Evolutionary conservation across 2,113 vertebrate genomes (phyloP).

Genomic region (Microtus richardsoni): DNA sequence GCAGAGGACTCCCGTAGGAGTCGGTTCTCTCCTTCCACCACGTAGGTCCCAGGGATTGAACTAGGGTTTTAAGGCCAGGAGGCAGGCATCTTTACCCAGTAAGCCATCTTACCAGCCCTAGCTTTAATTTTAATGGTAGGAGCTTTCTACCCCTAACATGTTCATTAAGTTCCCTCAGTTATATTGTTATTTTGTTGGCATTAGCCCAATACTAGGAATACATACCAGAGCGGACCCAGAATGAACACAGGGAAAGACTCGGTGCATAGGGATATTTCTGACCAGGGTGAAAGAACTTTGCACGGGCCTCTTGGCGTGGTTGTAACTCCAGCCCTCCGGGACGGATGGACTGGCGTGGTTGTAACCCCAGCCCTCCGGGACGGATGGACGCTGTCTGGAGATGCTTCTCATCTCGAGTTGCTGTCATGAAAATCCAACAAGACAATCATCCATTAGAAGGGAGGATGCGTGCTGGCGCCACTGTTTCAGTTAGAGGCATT

Average conservation of each 20-base stretch:
- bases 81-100: not conserved
- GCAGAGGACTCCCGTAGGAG: too few species aligned
- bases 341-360: not conserved
- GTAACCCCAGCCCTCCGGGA: not conserved
- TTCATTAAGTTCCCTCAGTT: not conserved
- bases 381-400: not conserved
- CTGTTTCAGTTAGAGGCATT: not conserved
- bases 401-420: not conserved
- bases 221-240: not conserved
- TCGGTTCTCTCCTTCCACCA: not conserved
- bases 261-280: not conserved
- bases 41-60: too few species aligned
- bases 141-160: not conserved
- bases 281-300: not conserved
- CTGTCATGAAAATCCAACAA: not conserved
- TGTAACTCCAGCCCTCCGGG: not conserved
- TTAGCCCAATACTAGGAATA: not conserved
- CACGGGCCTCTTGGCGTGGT: not conserved
- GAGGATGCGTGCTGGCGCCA: not conserved
- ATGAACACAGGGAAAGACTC: not conserved
- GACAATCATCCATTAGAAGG: not conserved
- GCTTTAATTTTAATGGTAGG: not conserved
- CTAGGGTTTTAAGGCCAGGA: too few species aligned
- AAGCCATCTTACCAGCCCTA: too few species aligned
- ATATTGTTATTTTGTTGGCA: not conserved